These are phyloP conservation scores for Sphaeridia pumilis DNA, from an alignment of 2,888 invertebrate genomes.

Conservation along the genomic window DNA sequence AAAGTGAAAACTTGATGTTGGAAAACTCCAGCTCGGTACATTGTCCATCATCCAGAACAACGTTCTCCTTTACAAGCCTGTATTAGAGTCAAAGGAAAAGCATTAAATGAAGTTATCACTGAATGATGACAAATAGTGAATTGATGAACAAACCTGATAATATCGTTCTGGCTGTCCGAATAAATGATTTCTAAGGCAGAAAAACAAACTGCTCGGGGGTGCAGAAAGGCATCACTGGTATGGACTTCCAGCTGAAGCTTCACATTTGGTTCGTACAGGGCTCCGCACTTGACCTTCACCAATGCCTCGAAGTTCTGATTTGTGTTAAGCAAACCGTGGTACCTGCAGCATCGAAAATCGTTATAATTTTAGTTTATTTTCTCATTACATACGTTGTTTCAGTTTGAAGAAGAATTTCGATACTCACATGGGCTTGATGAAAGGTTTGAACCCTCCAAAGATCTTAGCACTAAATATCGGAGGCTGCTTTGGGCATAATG, in stretches of 20 bases:
- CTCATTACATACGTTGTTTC: neutral
- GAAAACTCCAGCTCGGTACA: neutral
- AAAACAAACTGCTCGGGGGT: conserved; percentile 1
- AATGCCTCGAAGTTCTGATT: conserved; percentile 1
- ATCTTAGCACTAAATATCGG: conserved; percentile 3
- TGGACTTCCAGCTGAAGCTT: neutral
- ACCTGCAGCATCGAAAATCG: neutral
- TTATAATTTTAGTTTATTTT: neutral
- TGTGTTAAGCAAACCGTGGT: conserved; percentile 1
- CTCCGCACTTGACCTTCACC: conserved; percentile 2
- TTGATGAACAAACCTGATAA: neutral
- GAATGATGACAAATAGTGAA: neutral
- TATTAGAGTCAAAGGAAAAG: neutral
- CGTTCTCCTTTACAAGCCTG: conserved; percentile 1
- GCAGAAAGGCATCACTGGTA: neutral
- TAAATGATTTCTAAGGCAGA: conserved; percentile 1
- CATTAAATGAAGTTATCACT: neutral
- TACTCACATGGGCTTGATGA: neutral
- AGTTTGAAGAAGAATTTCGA: neutral
- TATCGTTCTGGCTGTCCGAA: conserved; percentile 4
- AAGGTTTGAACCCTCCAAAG: neutral
- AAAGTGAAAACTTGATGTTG: conserved; percentile 5
- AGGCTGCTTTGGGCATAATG: neutral
- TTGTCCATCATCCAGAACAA: neutral
- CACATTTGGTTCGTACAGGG: neutral